A percentile compares a stretch with the other conserved stretches of the same genome.
Evolutionary conservation across 1,140 invertebrate genomes (phyloP).

Genomic region (Heliconius eleuchia): DNA sequence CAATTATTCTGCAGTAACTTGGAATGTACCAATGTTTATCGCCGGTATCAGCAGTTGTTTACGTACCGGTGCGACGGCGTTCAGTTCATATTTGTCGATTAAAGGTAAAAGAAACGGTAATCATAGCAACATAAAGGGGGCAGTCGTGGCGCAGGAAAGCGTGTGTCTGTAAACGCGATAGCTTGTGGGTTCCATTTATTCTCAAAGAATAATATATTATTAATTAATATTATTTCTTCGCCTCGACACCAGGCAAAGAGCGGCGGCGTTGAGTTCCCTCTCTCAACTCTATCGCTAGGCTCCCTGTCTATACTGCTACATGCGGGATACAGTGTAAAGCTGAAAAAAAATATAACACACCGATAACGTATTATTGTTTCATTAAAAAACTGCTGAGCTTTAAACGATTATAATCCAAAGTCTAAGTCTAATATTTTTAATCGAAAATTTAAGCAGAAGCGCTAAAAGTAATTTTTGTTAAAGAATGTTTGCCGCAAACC

Average conservation of each 20-base stretch:
- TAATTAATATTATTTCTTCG: too few species aligned
- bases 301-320: too few species aligned
- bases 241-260: too few species aligned
- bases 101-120: neutral
- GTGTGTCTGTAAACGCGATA: too few species aligned
- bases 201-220: too few species aligned
- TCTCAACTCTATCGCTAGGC: too few species aligned
- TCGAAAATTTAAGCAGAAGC: neutral
- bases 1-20: slow-evolving; percentile 72
- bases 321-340: too few species aligned
- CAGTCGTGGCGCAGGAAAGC: neutral
- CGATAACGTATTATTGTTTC: neutral
- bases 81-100: neutral
- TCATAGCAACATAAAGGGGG: neutral
- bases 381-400: neutral
- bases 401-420: neutral
- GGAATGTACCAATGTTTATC: slow-evolving; percentile 61
- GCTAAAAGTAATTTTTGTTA: neutral
- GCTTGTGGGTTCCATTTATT: too few species aligned
- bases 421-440: neutral
- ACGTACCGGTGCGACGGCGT: neutral
- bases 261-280: too few species aligned
- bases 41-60: slow-evolving; percentile 36
- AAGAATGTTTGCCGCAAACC: slow-evolving; percentile 40
- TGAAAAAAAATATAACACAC: too few species aligned